Evolutionary conservation across 2,797 vertebrate genomes (phyloP).

Genomic region (Pteronotus mesoamericanus): DNA sequence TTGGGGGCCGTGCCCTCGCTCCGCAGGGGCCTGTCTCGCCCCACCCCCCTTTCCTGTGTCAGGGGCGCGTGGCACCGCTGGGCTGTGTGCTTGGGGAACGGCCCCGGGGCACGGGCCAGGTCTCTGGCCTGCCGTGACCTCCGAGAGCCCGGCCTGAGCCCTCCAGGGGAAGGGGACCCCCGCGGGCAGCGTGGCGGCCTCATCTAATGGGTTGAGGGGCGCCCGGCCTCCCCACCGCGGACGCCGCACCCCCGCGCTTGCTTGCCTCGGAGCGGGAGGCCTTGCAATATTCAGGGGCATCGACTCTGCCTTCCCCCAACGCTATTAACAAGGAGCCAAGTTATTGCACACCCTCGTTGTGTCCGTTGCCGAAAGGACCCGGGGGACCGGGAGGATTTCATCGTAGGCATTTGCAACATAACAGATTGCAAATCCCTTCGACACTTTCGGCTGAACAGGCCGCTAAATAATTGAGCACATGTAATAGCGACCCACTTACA

Average conservation of each 20-base stretch:
- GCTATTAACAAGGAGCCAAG: slow-evolving; percentile 35
- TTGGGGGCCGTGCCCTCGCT: too few relatives aligned
- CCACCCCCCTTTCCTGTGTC: rapidly evolving
- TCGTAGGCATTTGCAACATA: not conserved
- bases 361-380: slow-evolving; percentile 1
- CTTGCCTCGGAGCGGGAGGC: not conserved
- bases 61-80: rapidly evolving
- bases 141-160: rapidly evolving
- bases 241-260: too few relatives aligned
- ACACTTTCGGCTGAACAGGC: not conserved
- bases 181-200: rapidly evolving
- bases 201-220: rapidly evolving
- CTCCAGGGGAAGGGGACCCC: rapidly evolving
- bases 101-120: rapidly evolving
- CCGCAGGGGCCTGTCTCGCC: not conserved
- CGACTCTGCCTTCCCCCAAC: not conserved
- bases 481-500: not conserved
- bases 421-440: not conserved
- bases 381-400: rapidly evolving
- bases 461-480: not conserved
- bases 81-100: rapidly evolving
- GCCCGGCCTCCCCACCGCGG: not conserved
- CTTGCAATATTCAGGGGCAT: slow-evolving; percentile 52
- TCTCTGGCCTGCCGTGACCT: not conserved
- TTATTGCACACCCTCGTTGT: not conserved